Evolutionary conservation across 2,888 invertebrate genomes (phyloP), one percentile per base, ranked within the genome.

Genomic region (Anarsia innoxiella): DNA sequence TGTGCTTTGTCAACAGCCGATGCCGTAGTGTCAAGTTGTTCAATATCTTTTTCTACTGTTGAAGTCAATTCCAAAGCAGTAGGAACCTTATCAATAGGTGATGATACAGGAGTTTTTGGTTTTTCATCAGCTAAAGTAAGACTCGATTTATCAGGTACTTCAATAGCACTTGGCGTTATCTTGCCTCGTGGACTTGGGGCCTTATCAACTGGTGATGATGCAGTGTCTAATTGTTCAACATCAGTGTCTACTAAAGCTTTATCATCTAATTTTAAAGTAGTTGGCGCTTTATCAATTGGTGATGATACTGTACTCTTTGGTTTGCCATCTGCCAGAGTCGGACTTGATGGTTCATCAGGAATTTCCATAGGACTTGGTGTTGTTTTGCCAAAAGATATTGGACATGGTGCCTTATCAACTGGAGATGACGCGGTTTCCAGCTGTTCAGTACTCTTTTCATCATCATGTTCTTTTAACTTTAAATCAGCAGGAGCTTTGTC

Each of bases 381-480:
- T 25, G 3, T 25, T 3, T 9, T n/a, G 3, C n/a, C n/a, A 9
- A 25, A 2, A 9, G 5, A 3, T 12, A 9, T n/a, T 25, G n/a
- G 25, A n/a, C 25, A 9, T 9, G 25, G 25, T 9, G 25, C 28
- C 12, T 28, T 16, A 1, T 31, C 31, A 15, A 2, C 2, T 10
- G 15, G 31, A 0, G 35, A 35, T 3, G 36, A 36, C 3, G 11
- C 23, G 4, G 41, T 49, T 0, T 49, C 44, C 1, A 40, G 40
- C 1, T 27, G 19, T 5, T 3, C 19, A 5, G 3, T 8, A 3
- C n/a, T n/a, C n/a, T n/a, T n/a, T n/a, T n/a, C n/a, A n/a, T 12
- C 45, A 53, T 0, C 36, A 35, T 3, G 11, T 19, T 4, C 41
- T 49, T 0, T 49, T 42, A 2, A 41, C n/a, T n/a, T n/a, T n/a